Percentiles rank a stretch among this genome's conserved stretches.
Evolutionary conservation across 2,888 invertebrate species (phyloP).

Genomic region (Eutolmus rufibarbis): DNA sequence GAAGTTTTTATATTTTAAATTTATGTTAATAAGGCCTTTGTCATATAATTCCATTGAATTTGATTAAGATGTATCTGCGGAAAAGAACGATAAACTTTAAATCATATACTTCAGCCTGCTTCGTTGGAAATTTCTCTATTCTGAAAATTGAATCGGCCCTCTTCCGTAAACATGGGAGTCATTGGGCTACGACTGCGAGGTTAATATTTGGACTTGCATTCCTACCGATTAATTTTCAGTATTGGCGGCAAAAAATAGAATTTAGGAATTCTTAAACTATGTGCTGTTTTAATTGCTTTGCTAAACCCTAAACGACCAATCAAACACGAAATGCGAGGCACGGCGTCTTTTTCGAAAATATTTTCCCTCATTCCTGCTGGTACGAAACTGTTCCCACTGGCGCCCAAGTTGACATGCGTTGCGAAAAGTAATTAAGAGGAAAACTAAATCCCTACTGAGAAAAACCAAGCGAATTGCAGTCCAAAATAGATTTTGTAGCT

Average conservation of each 20-base stretch:
- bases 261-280: background rate
- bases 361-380: background rate
- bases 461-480: background rate
- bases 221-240: background rate
- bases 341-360: background rate
- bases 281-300: background rate
- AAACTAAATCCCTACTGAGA: background rate
- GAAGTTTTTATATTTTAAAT: background rate
- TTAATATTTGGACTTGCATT: background rate
- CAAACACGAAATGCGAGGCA: background rate
- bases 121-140: background rate
- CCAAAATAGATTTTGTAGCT: background rate
- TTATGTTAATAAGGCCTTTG: background rate
- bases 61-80: background rate
- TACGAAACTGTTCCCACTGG: background rate
- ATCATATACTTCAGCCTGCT: background rate
- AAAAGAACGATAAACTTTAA: background rate
- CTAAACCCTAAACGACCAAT: background rate
- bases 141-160: background rate
- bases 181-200: background rate
- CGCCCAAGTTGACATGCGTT: background rate
- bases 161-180: background rate
- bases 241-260: background rate
- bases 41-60: background rate
- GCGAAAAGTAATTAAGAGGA: background rate